Evolutionary conservation across 2,888 invertebrate species (phyloP), one percentile per base, ranked within the genome.

Genomic region (Anoncus sp.): DNA sequence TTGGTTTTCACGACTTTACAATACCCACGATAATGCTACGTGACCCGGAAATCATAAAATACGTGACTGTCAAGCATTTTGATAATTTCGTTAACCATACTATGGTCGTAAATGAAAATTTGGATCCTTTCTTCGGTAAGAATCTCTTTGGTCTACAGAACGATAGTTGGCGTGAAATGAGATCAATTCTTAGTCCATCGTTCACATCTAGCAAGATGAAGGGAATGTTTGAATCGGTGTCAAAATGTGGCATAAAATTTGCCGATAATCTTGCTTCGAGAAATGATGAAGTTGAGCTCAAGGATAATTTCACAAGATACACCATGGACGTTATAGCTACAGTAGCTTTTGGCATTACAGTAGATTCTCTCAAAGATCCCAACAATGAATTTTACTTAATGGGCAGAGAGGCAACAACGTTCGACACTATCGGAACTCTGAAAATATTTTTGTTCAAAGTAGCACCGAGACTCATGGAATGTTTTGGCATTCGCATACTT

Each of bases 321-420:
- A 92, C 93, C 0, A 94, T 92, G 84, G 94, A 94, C 85, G 93
- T 94, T 20, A 94, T 94, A 22, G 94, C 94, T 0, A 92, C 92
- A 1, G 90, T 92, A 2, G 93, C 92, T 0, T 94, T 94, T 80
- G 94, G 94, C 0, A 89, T 93, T 0, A 90, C 92, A 76, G 92
- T 93, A 0, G 92, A 94, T 85, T 94, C 94, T 0, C 79, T 94
- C 10, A 90, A 91, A 53, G 91, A 94, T 22, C 90, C 88, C 49
- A 85, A 93, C 7, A 94, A 94, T 79, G 91, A 93, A 47, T 94
- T 94, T 85, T 94, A 92, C 81, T n/a, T 81, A n/a, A 87, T 88
- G 85, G 92, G 91, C 18, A 84, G 80, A 65, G 69, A 79, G 1
- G 79, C 83, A 0, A 82, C 84, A 3, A 69, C 59, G 38, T 83